A percentile compares a stretch with the other conserved stretches of the same genome.
These are phyloP conservation scores for Helostoma temminkii DNA, from an alignment of 2,797 vertebrate genomes.

Conservation along the genomic window DNA sequence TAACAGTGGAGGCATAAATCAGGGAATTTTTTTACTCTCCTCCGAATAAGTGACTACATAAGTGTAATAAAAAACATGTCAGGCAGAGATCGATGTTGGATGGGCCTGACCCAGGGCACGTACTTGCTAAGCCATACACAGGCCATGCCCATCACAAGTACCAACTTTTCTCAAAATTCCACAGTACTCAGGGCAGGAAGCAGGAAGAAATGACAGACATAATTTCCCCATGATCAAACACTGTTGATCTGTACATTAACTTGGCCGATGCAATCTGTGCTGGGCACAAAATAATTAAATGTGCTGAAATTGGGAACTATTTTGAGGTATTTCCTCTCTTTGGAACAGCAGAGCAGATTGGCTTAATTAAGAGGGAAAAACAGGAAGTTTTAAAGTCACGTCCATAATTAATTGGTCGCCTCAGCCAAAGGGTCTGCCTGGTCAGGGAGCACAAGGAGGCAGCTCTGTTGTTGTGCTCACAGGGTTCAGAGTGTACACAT, in stretches of 20 bases:
- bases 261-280: constrained; percentile 82
- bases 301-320: constrained; percentile 85
- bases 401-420: constrained; percentile 88
- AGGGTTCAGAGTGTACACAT: too few relatives aligned
- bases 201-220: constrained; percentile 88
- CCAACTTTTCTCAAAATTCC: constrained; percentile 77
- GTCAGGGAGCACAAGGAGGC: constrained; percentile 78
- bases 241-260: constrained; percentile 83
- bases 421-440: constrained; percentile 81
- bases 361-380: constrained; percentile 88
- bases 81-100: constrained; percentile 75
- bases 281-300: constrained; percentile 80
- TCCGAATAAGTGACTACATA: constrained; percentile 72
- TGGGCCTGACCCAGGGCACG: constrained; percentile 82
- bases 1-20: constrained; percentile 80
- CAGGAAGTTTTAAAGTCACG: constrained; percentile 89
- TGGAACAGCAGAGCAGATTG: constrained; percentile 80
- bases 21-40: constrained; percentile 48
- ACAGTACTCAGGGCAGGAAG: constrained; percentile 80
- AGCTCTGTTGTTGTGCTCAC: constrained; percentile 63
- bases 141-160: constrained; percentile 65
- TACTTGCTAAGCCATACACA: constrained; percentile 63
- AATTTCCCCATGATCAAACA: constrained; percentile 86
- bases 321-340: constrained; percentile 87
- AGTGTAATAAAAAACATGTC: constrained; percentile 83